A percentile compares a stretch with the other conserved stretches of the same genome.
phyloP scores from a whole-genome alignment of 1,140 invertebrate species.

The Steinernema feltiae region DNA sequence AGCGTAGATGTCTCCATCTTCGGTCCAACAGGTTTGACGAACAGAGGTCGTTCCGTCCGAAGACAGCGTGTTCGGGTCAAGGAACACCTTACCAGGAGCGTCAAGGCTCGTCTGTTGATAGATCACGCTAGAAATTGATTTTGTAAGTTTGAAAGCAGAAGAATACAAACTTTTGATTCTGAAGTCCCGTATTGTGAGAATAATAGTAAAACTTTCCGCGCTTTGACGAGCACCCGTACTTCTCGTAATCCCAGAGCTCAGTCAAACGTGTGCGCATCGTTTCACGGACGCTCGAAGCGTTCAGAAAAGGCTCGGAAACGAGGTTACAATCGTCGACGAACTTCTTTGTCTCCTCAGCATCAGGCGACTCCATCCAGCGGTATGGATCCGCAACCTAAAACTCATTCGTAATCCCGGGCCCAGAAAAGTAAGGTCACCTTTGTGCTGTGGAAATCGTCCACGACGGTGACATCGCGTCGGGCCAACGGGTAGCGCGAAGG shows the following conservation, averaged over 20 bases:
- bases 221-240: slow-evolving; percentile 78
- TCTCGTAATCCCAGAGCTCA: slow-evolving; percentile 90
- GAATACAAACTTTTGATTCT: slow-evolving; percentile 76
- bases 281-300: slow-evolving; percentile 69
- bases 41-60: slow-evolving; percentile 86
- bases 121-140: slow-evolving; percentile 69
- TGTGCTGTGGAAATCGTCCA: slow-evolving; percentile 75
- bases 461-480: slow-evolving; percentile 70
- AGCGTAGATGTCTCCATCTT: slow-evolving; percentile 80
- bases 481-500: slow-evolving; percentile 68
- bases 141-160: neutral
- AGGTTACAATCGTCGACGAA: slow-evolving; percentile 88
- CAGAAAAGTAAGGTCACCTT: slow-evolving; percentile 65
- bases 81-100: slow-evolving; percentile 75
- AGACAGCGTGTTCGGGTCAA: slow-evolving; percentile 87
- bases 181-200: slow-evolving; percentile 85
- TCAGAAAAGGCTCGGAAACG: slow-evolving; percentile 77
- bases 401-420: slow-evolving; percentile 26
- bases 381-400: slow-evolving; percentile 81
- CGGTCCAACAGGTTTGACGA: slow-evolving; percentile 73
- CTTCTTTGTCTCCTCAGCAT: slow-evolving; percentile 78
- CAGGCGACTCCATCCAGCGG: slow-evolving; percentile 91
- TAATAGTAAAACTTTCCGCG: slow-evolving; percentile 83
- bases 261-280: slow-evolving; percentile 72
- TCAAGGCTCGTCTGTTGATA: slow-evolving; percentile 80